These are phyloP conservation scores for Lasiommata megera DNA, from an alignment of 2,888 invertebrate genomes.

Conservation along the genomic window DNA sequence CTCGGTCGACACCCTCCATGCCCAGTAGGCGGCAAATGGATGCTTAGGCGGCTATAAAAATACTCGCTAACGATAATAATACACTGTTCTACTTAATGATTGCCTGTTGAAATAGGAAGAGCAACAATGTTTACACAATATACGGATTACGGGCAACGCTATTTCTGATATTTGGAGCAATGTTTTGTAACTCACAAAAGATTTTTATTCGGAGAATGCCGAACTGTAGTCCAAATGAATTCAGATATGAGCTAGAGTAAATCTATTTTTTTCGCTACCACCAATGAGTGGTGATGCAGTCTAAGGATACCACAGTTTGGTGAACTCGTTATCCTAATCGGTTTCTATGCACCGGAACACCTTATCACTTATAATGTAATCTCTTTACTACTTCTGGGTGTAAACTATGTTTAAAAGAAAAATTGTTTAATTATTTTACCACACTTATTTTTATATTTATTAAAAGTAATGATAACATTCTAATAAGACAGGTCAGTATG, in stretches of 20 bases:
- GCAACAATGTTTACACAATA: slow-evolving; percentile 34
- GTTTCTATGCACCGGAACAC: too few species aligned
- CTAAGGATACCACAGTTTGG: too few species aligned
- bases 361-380: too few species aligned
- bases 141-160: slow-evolving; percentile 23
- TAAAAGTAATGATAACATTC: too few species aligned
- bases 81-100: slow-evolving; percentile 60
- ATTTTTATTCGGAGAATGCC: slow-evolving; percentile 11
- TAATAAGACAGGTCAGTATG: too few species aligned
- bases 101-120: slow-evolving; percentile 49
- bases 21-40: slow-evolving; percentile 66
- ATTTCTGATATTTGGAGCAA: slow-evolving; percentile 25
- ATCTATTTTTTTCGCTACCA: too few species aligned
- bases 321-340: too few species aligned
- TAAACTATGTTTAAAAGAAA: too few species aligned
- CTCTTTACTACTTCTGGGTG: too few species aligned
- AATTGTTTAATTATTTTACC: too few species aligned
- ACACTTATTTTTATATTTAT: too few species aligned
- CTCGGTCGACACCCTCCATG: slow-evolving; percentile 57
- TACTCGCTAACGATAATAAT: slow-evolving; percentile 62
- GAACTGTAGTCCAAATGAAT: background rate
- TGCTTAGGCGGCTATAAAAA: slow-evolving; percentile 64
- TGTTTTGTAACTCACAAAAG: slow-evolving; percentile 8
- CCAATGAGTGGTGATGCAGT: background rate
- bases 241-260: background rate